Percentiles rank a stretch among this genome's conserved stretches.
phyloP scores from a whole-genome alignment of 1,140 invertebrate genomes.

The Kradibia gibbosae region DNA sequence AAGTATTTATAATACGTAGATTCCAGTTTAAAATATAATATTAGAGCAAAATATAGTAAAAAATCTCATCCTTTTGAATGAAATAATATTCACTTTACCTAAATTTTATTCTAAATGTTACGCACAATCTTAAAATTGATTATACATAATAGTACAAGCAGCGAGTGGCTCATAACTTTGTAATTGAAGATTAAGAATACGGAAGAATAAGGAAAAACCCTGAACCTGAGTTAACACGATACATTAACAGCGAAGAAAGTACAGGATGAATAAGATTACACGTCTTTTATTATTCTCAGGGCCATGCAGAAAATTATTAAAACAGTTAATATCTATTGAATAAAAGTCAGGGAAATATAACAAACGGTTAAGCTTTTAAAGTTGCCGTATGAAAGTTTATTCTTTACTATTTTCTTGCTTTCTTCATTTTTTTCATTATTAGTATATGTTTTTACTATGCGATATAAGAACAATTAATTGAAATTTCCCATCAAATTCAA shows the following conservation, averaged over 20 bases:
- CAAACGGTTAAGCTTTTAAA: slow-evolving; percentile 30
- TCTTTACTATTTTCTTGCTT: background rate
- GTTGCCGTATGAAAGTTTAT: slow-evolving; percentile 9
- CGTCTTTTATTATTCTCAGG: background rate
- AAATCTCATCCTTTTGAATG: background rate
- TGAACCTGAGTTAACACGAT: slow-evolving; percentile 29
- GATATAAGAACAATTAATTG: slow-evolving; percentile 23
- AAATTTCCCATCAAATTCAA: slow-evolving; percentile 40
- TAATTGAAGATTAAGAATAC: slow-evolving; percentile 7
- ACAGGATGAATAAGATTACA: slow-evolving; percentile 15
- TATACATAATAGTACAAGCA: background rate
- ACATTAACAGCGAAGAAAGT: slow-evolving; percentile 20
- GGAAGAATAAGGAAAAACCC: background rate
- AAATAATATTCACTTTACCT: background rate
- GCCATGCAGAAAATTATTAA: background rate
- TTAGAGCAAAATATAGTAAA: background rate
- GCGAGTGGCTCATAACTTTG: background rate
- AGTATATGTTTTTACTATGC: background rate
- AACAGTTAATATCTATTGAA: slow-evolving; percentile 20
- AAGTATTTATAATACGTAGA: background rate
- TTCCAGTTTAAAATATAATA: background rate
- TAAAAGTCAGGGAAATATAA: slow-evolving; percentile 4
- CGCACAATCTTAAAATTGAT: background rate
- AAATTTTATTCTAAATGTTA: background rate
- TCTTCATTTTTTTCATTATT: background rate